These are phyloP conservation scores for Danio rerio DNA, from an alignment of 2,113 vertebrate genomes.

Conservation along the genomic window DNA sequence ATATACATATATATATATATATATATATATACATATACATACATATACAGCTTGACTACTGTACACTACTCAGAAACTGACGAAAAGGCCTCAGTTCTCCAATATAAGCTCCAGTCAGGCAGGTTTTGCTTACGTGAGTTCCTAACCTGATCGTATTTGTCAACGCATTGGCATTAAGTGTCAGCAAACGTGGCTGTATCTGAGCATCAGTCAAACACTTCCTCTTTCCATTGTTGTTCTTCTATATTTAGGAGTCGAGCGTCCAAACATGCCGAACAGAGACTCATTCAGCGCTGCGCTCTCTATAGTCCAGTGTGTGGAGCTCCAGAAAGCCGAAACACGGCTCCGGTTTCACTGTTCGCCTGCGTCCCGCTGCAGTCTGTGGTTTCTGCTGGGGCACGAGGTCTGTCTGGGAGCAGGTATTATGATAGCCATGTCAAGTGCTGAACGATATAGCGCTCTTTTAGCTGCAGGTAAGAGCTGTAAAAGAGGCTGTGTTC, in stretches of 20 bases:
- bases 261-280: constrained; percentile 48
- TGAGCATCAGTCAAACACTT: constrained; percentile 16
- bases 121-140: not conserved
- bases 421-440: constrained; percentile 54
- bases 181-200: constrained; percentile 28
- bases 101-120: not conserved
- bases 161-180: not conserved
- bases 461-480: constrained; percentile 46
- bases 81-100: not conserved
- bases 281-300: constrained; percentile 49
- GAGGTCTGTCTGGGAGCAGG: constrained; percentile 45
- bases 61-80: too few species aligned
- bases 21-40: too few species aligned
- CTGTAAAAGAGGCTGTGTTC: constrained; percentile 52
- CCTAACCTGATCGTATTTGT: not conserved
- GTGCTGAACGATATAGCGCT: constrained; percentile 42
- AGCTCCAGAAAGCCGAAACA: constrained; percentile 44
- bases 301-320: constrained; percentile 48
- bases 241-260: constrained; percentile 54
- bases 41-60: too few species aligned
- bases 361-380: constrained; percentile 37
- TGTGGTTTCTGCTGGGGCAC: constrained; percentile 52
- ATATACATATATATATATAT: too few species aligned
- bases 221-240: constrained; percentile 55
- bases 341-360: constrained; percentile 50